Base-by-base conservation (phyloP, 2,888 invertebrate genomes). In the Campoplex capitator region DNA sequence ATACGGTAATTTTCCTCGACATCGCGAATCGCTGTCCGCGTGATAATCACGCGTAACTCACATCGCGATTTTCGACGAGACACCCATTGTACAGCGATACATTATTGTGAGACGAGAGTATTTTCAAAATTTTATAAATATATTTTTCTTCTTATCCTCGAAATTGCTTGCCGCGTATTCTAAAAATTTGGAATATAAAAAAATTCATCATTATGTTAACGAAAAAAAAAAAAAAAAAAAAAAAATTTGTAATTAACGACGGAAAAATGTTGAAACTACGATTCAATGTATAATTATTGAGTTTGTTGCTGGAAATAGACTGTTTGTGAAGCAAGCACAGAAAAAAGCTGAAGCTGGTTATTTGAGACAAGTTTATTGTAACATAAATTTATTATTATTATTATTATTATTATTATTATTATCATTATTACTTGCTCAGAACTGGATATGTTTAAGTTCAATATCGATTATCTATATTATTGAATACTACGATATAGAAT, bases 381-480 rank as follows among this genome's bases (percentile, higher is more conserved):
- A 90, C 88, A 91, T 91, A 91, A 78, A 90, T 84, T 87, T 84
- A 58, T 58, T 16, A 58, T 87, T 81, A 86, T 80, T 84, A 84
- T 85, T 80, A 67, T 67, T 86, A 89, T 85, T 89, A 83, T 88
- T 88, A 89, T 83, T 84, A 90, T 88, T 89, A 89, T 79, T 84
- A 90, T 90, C 90, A 90, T 90, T 89, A 88, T 88, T 84, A 91
- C 88, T 93, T 93, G 92, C 92, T 93, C 93, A 92, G 91, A 92
- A 92, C 91, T 92, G 92, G 91, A 90, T 92, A 90, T 88, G 83
- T 89, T 89, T 91, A 92, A 92, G 90, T 90, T 91, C 89, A 89
- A 88, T 86, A 89, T 90, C 90, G 87, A 89, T 84, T 87, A 89
- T 89, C 84, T 81, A 56, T 86, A 87, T 88, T 48, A 84, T 87